Conservation (phyloP, 2,113 vertebrate genomes). For the Phyllostomus hastatus region DNA sequence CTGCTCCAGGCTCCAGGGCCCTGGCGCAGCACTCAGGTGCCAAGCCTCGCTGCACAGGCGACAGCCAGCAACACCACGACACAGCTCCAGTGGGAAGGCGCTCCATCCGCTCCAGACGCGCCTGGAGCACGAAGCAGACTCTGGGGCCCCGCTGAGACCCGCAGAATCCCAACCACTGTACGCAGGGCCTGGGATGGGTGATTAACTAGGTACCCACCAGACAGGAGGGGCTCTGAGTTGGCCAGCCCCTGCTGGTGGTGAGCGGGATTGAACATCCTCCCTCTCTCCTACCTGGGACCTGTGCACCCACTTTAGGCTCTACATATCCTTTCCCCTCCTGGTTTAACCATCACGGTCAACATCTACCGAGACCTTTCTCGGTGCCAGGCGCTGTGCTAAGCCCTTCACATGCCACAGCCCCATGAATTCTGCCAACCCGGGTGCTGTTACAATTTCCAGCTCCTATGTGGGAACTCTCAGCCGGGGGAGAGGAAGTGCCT, state of each 20-base stretch:
- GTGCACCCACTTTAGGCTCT: background rate
- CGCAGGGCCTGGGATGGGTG: background rate
- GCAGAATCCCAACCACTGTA: background rate
- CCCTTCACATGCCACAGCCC: background rate
- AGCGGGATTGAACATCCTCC: background rate
- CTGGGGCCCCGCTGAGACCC: background rate
- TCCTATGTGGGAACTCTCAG: background rate
- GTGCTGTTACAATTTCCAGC: background rate
- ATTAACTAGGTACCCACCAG: background rate
- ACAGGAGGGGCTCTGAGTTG: background rate
- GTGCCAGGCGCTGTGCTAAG: background rate
- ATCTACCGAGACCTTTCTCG: background rate
- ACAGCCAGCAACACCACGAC: background rate
- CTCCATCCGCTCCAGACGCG: background rate
- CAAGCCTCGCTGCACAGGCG: background rate
- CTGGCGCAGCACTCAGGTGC: background rate
- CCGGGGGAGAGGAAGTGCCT: background rate
- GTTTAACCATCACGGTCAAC: background rate
- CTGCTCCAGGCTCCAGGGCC: constrained; percentile 56
- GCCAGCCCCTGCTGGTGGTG: background rate
- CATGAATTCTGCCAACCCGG: no score
- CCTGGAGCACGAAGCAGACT: background rate
- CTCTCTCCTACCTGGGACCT: background rate
- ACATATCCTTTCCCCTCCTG: background rate
- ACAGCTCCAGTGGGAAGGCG: background rate